Base-by-base conservation (phyloP, 2,888 invertebrate species). In the Microchrysa polita region DNA sequence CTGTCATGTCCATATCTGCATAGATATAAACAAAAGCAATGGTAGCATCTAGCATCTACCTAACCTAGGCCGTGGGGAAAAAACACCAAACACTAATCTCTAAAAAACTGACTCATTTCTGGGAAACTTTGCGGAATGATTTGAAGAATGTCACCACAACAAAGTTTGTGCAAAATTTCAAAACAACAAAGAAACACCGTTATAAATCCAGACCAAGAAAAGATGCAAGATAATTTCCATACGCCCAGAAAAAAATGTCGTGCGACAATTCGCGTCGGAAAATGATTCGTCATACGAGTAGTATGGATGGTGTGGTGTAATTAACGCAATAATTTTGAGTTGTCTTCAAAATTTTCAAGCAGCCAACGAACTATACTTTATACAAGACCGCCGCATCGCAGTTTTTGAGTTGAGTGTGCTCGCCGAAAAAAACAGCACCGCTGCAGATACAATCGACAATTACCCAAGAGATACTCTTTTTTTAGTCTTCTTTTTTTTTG, bases 71-170 rank as follows among this genome's bases (percentile, higher is more conserved):
- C 44, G n/a, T n/a, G n/a, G n/a, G n/a, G n/a, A 14, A 65, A 65
- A 34, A 65, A 65, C 65, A 18, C n/a, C n/a, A n/a, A n/a, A n/a
- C n/a, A n/a, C n/a, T n/a, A n/a, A 20, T 65, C n/a, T 14, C 65
- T 65, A 9, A 16, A n/a, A n/a, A 42, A 34, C 52, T 74, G 74
- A 74, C 67, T 74, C 73, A 74, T 67, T 74, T 74, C 74, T 23
- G n/a, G 67, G 72, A 74, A 74, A 60, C 34, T 59, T 23, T 27
- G n/a, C 20, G 23, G 23, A 59, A 23, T 23, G 23, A 23, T 59
- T 14, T 14, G 59, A 59, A 59, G n/a, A 59, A 59, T 59, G 23
- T 23, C 59, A 10, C n/a, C 5, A 1, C 7, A 23, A n/a, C n/a
- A 22, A 59, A 1, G 14, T 14, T 23, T 14, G 23, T 5, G 23